These are phyloP conservation scores for Podilymbus podiceps DNA, from an alignment of 2,113 vertebrate genomes.

Conservation along the genomic window DNA sequence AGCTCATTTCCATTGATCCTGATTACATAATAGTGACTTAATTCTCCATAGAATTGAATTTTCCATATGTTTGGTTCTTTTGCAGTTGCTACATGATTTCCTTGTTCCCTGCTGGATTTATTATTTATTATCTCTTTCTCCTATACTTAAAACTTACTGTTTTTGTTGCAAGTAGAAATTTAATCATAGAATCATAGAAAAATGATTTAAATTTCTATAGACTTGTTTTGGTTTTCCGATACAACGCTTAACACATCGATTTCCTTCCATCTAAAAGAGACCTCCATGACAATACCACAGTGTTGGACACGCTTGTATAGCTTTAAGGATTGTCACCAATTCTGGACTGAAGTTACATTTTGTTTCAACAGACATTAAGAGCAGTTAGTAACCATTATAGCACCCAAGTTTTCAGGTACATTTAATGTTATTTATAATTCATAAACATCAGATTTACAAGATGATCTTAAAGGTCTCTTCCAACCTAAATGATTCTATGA, in stretches of 20 bases:
- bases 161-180: background rate
- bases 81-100: slow-evolving; percentile 18
- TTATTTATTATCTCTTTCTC: background rate
- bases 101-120: slow-evolving; percentile 24
- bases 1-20: slow-evolving; percentile 51
- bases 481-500: no score
- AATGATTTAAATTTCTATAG: no score
- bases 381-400: background rate
- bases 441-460: background rate
- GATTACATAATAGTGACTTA: slow-evolving; percentile 57
- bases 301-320: background rate
- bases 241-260: background rate
- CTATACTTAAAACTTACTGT: background rate
- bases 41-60: slow-evolving; percentile 52
- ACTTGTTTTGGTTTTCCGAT: background rate
- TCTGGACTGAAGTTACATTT: background rate
- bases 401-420: background rate
- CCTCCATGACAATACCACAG: background rate
- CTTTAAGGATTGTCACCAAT: background rate
- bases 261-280: background rate
- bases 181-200: no score
- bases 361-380: background rate
- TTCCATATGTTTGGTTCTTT: slow-evolving; percentile 57
- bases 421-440: background rate
- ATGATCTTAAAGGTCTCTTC: no score